Evolutionary conservation across 1,140 invertebrate genomes (phyloP), one percentile per base, ranked within the genome.

Genomic region (Drosophila bocqueti): DNA sequence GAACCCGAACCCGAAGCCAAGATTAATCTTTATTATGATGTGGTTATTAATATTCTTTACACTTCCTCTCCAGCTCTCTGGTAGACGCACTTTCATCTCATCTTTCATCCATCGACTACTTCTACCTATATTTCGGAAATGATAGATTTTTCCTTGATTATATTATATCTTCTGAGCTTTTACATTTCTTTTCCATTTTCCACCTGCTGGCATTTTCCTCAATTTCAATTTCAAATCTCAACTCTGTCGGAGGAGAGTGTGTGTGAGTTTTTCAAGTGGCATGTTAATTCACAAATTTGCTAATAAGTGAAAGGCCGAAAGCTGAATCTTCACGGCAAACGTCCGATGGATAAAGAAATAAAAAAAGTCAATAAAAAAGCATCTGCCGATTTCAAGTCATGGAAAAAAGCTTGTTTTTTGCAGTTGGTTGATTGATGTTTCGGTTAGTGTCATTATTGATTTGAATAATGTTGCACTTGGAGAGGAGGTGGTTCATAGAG

Each of bases 231-330:
- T 79, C 52, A 76, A 42, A 55, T 58, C n/a, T 45, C 29, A 43
- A 72, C 58, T 76, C 43, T 55, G 26, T 16, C 18, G 5, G 18
- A 24, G 24, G 34, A 7, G 49, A 29, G 49, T 61, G 55, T 68
- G 26, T 55, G 18, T 55, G 15, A 55, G 52, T 55, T 75, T 63
- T 31, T 45, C 68, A 49, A 68, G 76, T 80, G 76, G 76, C 76
- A 81, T 83, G 83, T 89, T 87, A 83, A 87, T 87, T 89, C 63
- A 74, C 80, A 77, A 55, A 77, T 87, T 87, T 72, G 84, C 78
- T 87, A 89, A 89, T 84, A 87, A 89, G 84, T 89, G 85, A 87
- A 89, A 84, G 84, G 84, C 77, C 59, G 52, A 49, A 60, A 64
- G 66, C 38, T 59, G 69, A 40, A 50, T 43, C 45, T 40, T 31